phyloP scores from a whole-genome alignment of 2,888 invertebrate species.

The Macrophya alboannulata region DNA sequence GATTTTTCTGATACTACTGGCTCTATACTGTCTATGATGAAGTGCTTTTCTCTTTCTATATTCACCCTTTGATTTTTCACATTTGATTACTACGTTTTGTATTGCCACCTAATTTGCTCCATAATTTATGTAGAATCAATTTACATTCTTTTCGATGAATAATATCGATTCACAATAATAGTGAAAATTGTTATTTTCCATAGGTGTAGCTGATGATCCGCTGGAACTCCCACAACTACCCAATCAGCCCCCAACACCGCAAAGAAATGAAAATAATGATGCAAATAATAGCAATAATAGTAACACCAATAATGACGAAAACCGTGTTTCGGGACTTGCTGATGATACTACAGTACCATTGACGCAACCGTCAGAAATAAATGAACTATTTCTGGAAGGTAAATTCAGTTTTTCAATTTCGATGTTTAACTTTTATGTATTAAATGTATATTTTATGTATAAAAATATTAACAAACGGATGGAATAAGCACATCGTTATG shows the following conservation, averaged over 20 bases:
- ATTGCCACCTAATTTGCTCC: not conserved
- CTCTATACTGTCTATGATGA: not conserved
- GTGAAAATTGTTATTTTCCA: conserved; percentile 40
- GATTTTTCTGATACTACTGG: not conserved
- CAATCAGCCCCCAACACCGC: conserved; percentile 47
- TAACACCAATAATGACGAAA: not conserved
- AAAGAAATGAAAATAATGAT: conserved; percentile 47
- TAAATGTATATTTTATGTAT: no score
- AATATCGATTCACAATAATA: not conserved
- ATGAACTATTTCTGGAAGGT: conserved; percentile 71
- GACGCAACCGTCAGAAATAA: conserved; percentile 69
- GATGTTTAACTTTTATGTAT: no score
- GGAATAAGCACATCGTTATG: not conserved
- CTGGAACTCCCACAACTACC: conserved; percentile 63
- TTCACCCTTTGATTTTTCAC: not conserved
- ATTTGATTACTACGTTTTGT: not conserved
- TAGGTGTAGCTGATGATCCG: conserved; percentile 62
- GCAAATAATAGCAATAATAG: conserved; percentile 56
- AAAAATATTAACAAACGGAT: not conserved
- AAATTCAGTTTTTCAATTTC: not conserved
- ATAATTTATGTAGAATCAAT: no score
- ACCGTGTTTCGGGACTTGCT: conserved; percentile 52
- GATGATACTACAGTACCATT: conserved; percentile 71
- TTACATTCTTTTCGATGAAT: not conserved
- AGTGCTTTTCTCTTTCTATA: no score